Evolutionary conservation across 2,113 vertebrate genomes (phyloP).

Genomic region (Micromys minutus): DNA sequence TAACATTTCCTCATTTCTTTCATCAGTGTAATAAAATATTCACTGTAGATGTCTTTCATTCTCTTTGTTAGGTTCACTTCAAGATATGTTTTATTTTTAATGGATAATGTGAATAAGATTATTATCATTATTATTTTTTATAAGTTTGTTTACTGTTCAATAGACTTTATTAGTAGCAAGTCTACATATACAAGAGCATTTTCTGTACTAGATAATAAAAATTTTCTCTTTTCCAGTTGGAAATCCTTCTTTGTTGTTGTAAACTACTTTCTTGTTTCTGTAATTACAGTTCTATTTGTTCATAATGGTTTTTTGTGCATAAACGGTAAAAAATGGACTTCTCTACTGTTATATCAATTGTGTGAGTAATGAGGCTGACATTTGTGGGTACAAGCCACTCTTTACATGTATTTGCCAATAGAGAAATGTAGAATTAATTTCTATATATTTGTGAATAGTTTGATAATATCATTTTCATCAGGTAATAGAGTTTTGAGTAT

Average conservation of each 20-base stretch:
- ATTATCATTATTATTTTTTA: neutral
- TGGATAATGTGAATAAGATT: neutral
- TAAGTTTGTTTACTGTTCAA: neutral
- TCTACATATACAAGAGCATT: neutral
- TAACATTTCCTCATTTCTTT: neutral
- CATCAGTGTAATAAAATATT: neutral
- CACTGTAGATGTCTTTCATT: neutral
- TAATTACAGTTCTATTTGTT: no score
- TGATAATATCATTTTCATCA: neutral
- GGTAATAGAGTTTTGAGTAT: neutral
- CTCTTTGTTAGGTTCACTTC: neutral
- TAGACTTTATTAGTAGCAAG: neutral
- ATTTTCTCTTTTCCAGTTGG: neutral
- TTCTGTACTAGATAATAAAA: neutral
- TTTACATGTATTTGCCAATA: neutral
- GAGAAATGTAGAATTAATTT: neutral
- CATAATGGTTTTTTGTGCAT: no score
- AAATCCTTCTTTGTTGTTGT: neutral
- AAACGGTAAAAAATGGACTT: neutral
- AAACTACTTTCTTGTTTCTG: neutral
- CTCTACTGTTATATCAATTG: neutral
- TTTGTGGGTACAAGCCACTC: neutral
- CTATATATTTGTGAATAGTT: neutral
- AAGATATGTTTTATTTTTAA: neutral
- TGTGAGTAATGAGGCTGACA: neutral